Conservation (phyloP, 2,797 vertebrate species). For the Enteromius argenteus region DNA sequence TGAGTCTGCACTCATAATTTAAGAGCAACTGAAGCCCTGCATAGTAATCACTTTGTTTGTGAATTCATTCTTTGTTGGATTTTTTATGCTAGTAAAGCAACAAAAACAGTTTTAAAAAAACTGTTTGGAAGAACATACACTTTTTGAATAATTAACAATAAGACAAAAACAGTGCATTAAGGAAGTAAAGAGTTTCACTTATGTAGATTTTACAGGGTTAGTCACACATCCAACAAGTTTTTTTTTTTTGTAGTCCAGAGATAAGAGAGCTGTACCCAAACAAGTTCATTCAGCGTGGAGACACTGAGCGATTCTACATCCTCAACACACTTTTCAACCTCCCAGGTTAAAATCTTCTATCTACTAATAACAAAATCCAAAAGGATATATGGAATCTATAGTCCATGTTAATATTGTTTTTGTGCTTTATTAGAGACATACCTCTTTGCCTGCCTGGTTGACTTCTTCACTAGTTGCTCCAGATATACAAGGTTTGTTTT, state of each 20-base stretch:
- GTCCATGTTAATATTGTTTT: slow-evolving; percentile 19
- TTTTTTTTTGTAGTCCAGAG: slow-evolving; percentile 83
- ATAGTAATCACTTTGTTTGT: not conserved
- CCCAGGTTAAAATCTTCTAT: slow-evolving; percentile 81
- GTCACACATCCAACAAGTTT: not conserved
- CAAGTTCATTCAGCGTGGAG: slow-evolving; percentile 97
- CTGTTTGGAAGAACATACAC: not conserved
- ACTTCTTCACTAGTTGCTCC: slow-evolving; percentile 95
- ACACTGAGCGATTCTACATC: slow-evolving; percentile 97
- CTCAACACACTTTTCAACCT: slow-evolving; percentile 97
- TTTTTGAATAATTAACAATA: not conserved
- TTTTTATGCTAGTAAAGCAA: not conserved
- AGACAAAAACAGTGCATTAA: not conserved
- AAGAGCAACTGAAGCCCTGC: not conserved
- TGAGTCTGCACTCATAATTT: slow-evolving; percentile 72
- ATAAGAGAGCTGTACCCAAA: slow-evolving; percentile 95
- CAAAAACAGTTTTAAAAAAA: not conserved
- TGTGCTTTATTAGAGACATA: slow-evolving; percentile 88
- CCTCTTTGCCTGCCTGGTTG: slow-evolving; percentile 93
- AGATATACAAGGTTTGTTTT: slow-evolving; percentile 87
- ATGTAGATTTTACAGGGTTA: not conserved
- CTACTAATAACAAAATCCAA: not conserved
- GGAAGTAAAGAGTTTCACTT: not conserved
- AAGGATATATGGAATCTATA: not conserved
- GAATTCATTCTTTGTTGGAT: not conserved